Evolutionary conservation across 1,140 invertebrate genomes (phyloP).

Genomic region (Arctopsyche grandis): DNA sequence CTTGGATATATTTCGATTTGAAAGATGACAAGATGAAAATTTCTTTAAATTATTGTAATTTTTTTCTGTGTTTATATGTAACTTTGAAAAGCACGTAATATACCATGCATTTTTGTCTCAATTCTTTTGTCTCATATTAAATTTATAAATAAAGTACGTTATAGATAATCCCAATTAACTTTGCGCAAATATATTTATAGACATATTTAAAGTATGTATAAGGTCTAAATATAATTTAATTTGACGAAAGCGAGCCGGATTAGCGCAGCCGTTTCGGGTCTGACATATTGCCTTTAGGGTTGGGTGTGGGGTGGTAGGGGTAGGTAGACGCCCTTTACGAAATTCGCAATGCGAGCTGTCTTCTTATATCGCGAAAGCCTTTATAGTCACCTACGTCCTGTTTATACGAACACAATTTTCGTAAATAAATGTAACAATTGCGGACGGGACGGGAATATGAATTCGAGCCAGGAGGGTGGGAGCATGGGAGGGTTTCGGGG

Average conservation of each 20-base stretch:
- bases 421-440: constrained; percentile 49
- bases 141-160: too few relatives aligned
- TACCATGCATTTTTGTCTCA: too few relatives aligned
- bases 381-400: constrained; percentile 36
- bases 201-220: too few relatives aligned
- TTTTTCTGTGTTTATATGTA: too few relatives aligned
- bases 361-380: constrained; percentile 39
- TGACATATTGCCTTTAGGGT: constrained; percentile 8
- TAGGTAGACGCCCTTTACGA: constrained; percentile 15
- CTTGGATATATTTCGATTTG: too few relatives aligned
- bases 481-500: neutral
- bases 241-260: constrained; percentile 18
- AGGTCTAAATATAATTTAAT: constrained; percentile 7
- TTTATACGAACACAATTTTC: constrained; percentile 48
- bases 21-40: too few relatives aligned
- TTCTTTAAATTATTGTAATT: too few relatives aligned
- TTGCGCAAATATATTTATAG: too few relatives aligned
- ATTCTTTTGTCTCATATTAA: too few relatives aligned
- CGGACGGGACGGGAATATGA: constrained; percentile 37
- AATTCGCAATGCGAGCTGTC: constrained; percentile 47
- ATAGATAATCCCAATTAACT: too few relatives aligned
- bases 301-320: neutral
- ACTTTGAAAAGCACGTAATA: too few relatives aligned
- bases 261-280: neutral
- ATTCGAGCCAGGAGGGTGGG: neutral